phyloP scores from a whole-genome alignment of 2,888 invertebrate genomes.

The Netelia virgata region DNA sequence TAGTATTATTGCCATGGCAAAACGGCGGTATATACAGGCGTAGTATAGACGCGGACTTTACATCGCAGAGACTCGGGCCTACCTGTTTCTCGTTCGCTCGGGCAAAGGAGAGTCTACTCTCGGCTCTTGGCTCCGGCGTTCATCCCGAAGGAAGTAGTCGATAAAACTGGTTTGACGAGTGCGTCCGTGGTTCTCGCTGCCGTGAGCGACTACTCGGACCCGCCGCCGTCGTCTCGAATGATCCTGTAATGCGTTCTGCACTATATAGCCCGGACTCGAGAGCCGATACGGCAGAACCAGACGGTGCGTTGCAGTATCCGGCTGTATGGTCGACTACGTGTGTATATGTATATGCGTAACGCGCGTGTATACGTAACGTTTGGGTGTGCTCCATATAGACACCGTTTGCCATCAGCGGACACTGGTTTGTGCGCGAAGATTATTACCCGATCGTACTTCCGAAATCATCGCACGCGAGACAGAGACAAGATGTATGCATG shows the following conservation, averaged over 20 bases:
- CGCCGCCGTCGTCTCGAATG: slow-evolving; percentile 50
- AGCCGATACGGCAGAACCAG: slow-evolving; percentile 52
- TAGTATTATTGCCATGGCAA: slow-evolving; percentile 25
- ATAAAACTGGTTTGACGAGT: slow-evolving; percentile 85
- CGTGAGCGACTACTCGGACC: slow-evolving; percentile 38
- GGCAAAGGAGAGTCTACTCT: slow-evolving; percentile 43
- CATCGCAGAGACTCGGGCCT: slow-evolving; percentile 50
- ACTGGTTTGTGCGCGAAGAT: slow-evolving; percentile 50
- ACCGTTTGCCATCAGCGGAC: slow-evolving; percentile 43
- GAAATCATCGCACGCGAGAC: slow-evolving; percentile 47
- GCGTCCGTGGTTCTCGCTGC: slow-evolving; percentile 66
- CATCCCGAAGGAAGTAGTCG: slow-evolving; percentile 79
- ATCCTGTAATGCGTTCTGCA: slow-evolving; percentile 53
- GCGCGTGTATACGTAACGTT: neutral
- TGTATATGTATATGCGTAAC: neutral
- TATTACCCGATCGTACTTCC: slow-evolving; percentile 50
- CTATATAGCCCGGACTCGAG: slow-evolving; percentile 37
- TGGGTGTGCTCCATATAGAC: neutral
- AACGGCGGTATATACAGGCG: slow-evolving; percentile 6
- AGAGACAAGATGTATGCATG: slow-evolving; percentile 18
- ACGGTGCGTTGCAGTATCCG: neutral
- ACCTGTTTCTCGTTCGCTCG: slow-evolving; percentile 67
- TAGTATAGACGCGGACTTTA: slow-evolving; percentile 25
- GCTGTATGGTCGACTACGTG: slow-evolving; percentile 4
- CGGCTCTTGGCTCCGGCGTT: slow-evolving; percentile 60